Base-by-base conservation (phyloP, 1,140 invertebrate species). In the Rhagoletis pomonella region DNA sequence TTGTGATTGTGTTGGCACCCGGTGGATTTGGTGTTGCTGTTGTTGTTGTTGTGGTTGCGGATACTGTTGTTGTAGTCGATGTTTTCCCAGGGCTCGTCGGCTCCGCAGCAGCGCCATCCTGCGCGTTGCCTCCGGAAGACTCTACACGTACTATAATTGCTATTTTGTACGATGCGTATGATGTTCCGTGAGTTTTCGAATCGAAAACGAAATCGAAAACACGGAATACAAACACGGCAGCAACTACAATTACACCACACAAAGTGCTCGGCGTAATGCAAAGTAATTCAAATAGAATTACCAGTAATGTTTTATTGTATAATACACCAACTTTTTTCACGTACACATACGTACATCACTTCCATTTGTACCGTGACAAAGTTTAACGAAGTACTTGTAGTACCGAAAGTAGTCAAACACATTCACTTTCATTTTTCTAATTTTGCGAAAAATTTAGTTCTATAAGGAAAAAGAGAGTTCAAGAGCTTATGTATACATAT, bases 131-230 rank as follows among this genome's bases (percentile, higher is more conserved):
- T 81, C 87, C 87, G 86, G 89, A 88, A 64, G 89, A 84, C 87
- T 90, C 89, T 44, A 90, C 89, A 85, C 89, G 89, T 89, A 90
- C 89, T 88, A 90, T 90, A 86, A 90, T 90, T 85, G 89, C 89
- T 88, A 90, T 90, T 88, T 88, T 89, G 89, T 73, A 85, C 87
- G 29, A 77, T 62, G 60, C 64, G 84, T 73, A 86, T 64, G 84
- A 86, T 73, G 69, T 88, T 50, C 86, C 86, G 88, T 88, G 12
- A 81, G n/a, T 86, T 88, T 88, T 77, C 86, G 88, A 88, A 55
- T 87, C 60, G 65, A 60, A n/a, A 87, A 81, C 62, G 69, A 87
- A 88, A 89, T 88, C 88, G 77, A 88, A 88, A 87, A 88, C 87
- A 85, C 88, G 88, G 88, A 84, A 87, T 47, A 86, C 50, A 65